These are phyloP conservation scores for Phytoseiulus persimilis DNA, from an alignment of 2,888 invertebrate species.

Conservation along the genomic window DNA sequence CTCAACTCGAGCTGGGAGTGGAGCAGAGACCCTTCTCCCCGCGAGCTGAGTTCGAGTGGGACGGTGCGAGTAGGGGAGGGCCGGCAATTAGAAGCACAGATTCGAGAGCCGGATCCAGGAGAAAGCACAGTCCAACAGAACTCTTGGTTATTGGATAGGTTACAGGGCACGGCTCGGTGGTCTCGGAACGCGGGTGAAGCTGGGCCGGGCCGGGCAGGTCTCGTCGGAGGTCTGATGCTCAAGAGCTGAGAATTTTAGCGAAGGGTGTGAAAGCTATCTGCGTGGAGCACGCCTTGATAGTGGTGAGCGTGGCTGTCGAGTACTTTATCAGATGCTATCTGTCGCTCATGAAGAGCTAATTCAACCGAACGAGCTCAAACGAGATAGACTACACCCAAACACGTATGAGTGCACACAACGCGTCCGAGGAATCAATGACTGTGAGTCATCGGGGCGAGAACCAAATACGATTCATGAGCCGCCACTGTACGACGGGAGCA, in stretches of 20 bases:
- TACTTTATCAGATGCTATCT: neutral
- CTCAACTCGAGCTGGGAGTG: neutral
- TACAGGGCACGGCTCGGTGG: neutral
- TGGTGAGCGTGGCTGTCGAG: neutral
- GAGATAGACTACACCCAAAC: neutral
- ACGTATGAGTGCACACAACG: neutral
- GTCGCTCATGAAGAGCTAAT: neutral
- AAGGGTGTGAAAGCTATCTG: neutral
- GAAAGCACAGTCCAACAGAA: neutral
- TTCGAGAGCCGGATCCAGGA: neutral
- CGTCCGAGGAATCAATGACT: neutral
- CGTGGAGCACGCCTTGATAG: neutral
- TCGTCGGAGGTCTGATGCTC: neutral
- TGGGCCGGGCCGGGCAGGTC: neutral
- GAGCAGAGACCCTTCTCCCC: neutral
- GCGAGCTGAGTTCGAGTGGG: neutral
- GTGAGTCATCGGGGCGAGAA: neutral
- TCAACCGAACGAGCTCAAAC: neutral
- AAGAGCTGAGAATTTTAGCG: neutral
- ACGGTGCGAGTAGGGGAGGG: neutral
- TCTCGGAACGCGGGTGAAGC: neutral
- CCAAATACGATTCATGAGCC: neutral
- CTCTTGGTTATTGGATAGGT: neutral
- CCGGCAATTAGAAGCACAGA: neutral
- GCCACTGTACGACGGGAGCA: too few species aligned